Evolutionary conservation across 1,140 invertebrate genomes (phyloP).

Genomic region (Reticulitermes speratus): DNA sequence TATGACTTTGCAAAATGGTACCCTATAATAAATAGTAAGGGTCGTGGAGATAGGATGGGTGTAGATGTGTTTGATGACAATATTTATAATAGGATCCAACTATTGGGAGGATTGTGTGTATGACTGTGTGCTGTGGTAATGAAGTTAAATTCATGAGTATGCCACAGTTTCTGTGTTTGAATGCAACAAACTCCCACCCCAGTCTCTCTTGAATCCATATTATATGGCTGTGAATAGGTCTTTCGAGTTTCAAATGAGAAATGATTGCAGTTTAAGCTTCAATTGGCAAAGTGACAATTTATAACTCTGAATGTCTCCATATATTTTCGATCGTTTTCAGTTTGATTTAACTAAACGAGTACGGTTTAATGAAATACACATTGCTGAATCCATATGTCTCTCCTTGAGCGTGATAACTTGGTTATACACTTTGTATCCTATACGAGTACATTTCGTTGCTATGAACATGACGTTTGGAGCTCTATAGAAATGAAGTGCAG

Average conservation of each 20-base stretch:
- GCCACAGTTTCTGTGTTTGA: background rate
- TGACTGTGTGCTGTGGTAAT: background rate
- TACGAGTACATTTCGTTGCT: background rate
- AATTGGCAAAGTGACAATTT: constrained; percentile 19
- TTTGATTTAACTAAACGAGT: constrained; percentile 9
- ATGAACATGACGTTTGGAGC: background rate
- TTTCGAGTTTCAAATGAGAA: constrained; percentile 4
- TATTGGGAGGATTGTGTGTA: background rate
- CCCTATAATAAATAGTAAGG: background rate
- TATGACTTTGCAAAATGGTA: background rate
- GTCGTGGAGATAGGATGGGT: background rate
- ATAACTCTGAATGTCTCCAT: background rate
- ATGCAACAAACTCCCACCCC: background rate
- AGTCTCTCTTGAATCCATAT: background rate
- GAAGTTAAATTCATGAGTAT: background rate
- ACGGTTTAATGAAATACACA: background rate
- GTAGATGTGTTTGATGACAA: background rate
- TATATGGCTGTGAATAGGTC: background rate
- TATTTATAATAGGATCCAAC: background rate
- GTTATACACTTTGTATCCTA: background rate
- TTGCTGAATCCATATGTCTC: background rate
- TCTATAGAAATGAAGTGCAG: background rate
- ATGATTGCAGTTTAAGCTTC: background rate
- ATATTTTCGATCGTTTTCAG: constrained; percentile 17
- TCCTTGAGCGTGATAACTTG: background rate